Evolutionary conservation across 2,113 vertebrate species (phyloP), one percentile per base, ranked within the genome.

Genomic region (Fregetta grallaria): DNA sequence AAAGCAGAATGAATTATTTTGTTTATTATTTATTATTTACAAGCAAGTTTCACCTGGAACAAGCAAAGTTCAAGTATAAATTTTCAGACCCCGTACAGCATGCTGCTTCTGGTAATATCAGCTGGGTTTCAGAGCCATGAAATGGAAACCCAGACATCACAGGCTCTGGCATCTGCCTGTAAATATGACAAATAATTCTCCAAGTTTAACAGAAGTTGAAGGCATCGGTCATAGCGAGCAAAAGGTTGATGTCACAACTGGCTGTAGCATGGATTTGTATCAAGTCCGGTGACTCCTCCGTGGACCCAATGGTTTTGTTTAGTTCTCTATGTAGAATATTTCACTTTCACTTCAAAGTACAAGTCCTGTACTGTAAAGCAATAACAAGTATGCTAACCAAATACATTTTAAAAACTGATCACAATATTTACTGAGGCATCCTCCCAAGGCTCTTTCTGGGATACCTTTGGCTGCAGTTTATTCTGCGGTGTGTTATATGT

Each of bases 171-270:
- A 8, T 40, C 40, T 19, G 32, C 14, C 72, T 55, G 25, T 23
- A 15, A 88, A 65, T 0, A 11, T 19, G 44, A 45, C 40, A 68
- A 77, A 72, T 36, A 30, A 30, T 32, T 40, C 36, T 66, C 34
- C 47, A 25, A 5, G 18, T 53, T 72, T 16, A 73, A 38, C 27
- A 49, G 26, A 42, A 66, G 14, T 3, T 55, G 23, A 80, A 91
- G 23, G 2, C 9, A 23, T 47, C 1, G 3, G 10, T 45, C 38
- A 50, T 0, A 58, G 38, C 1, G 5, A 66, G 65, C n/a, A 77
- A 17, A 75, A 30, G 13, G 58, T 73, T 67, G 25, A 44, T 81
- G 80, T 25, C 3, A 2, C 9, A 1, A 12, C 30, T 2, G 1
- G 8, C 23, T 32, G 23, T 63, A 36, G 11, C 7, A 3, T 27